Base-by-base conservation (phyloP, 23 tunicate species). In the Halocynthia aurantium region DNA sequence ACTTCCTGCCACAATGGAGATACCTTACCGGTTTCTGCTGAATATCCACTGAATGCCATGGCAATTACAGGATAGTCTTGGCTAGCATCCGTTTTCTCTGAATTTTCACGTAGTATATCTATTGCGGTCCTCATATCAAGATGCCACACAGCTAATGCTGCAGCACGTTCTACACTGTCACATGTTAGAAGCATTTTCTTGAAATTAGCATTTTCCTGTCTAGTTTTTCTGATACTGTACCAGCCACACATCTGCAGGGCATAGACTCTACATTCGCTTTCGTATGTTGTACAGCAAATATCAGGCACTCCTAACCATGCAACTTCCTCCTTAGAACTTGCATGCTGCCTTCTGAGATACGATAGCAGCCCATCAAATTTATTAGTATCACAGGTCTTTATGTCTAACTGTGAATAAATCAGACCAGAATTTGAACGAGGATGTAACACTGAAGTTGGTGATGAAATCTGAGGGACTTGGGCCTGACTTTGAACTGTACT, bases 131-230 rank as follows among this genome's bases (percentile, higher is more conserved):
- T 71, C 65, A 87, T 72, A 52, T 87, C 83, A 51, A 87, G 77
- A 62, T 87, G 93, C 93, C 93, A 87, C 11, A 87, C 51, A 40
- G 93, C 93, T 11, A 87, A 58, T 9, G 86, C 73, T 13, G 77
- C 71, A 44, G 93, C 86, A 40, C 93, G 82, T 53, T 82, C 79
- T 6, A 81, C 73, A 10, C 52, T 64, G 5, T 76, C 82, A 11
- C 76, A 20, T 65, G 61, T 70, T 9, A 67, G 79, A 6, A 87
- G 18, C 6, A 58, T 55, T 8, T 67, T 56, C 15, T 63, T 80
- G 22, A 87, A 71, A 10, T 77, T 72, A 7, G 65, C 71, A 6
- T 57, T 72, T 10, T 61, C 53, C 31, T 53, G 6, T 52, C 57
- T n/a, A 6, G 55, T n/a, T 9, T 74, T 13, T 7, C 50, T 10